Conservation (phyloP, 2,113 vertebrate genomes). For the Hippocampus abdominalis region DNA sequence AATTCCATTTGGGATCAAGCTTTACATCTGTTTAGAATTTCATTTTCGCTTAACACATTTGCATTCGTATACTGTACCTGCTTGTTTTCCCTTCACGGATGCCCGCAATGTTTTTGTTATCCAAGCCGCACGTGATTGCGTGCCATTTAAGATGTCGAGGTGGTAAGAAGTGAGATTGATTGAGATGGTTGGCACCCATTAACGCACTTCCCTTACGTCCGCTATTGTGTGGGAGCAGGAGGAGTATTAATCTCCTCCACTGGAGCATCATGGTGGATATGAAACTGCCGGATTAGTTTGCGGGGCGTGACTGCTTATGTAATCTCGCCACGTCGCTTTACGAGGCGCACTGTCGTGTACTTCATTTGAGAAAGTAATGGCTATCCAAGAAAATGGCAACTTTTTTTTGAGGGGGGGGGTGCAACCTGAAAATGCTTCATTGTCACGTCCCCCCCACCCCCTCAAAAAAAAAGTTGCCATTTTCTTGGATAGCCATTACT, state of each 20-base stretch:
- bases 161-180: slow-evolving; percentile 46
- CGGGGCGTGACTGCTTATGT: slow-evolving; percentile 14
- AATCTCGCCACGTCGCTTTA: slow-evolving; percentile 26
- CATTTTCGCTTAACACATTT: slow-evolving; percentile 18
- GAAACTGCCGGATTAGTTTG: slow-evolving; percentile 33
- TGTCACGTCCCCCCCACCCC: too few relatives aligned
- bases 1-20: slow-evolving; percentile 30
- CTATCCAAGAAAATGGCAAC: too few relatives aligned
- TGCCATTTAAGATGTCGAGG: slow-evolving; percentile 52
- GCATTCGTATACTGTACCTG: background rate
- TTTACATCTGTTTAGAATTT: slow-evolving; percentile 39
- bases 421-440: too few relatives aligned
- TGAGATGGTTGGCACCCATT: slow-evolving; percentile 64
- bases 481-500: too few relatives aligned
- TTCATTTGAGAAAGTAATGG: too few relatives aligned
- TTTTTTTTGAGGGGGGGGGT: too few relatives aligned
- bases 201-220: slow-evolving; percentile 56
- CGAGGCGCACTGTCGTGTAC: too few relatives aligned
- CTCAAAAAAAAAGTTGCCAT: too few relatives aligned
- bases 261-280: slow-evolving; percentile 9
- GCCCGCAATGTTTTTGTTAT: slow-evolving; percentile 10
- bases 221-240: slow-evolving; percentile 45
- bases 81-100: background rate
- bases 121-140: slow-evolving; percentile 35
- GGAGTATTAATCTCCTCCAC: slow-evolving; percentile 56